Percentiles rank a stretch among this genome's conserved stretches.
Conservation (phyloP, 2,113 vertebrate species). For the Raphicerus campestris region DNA sequence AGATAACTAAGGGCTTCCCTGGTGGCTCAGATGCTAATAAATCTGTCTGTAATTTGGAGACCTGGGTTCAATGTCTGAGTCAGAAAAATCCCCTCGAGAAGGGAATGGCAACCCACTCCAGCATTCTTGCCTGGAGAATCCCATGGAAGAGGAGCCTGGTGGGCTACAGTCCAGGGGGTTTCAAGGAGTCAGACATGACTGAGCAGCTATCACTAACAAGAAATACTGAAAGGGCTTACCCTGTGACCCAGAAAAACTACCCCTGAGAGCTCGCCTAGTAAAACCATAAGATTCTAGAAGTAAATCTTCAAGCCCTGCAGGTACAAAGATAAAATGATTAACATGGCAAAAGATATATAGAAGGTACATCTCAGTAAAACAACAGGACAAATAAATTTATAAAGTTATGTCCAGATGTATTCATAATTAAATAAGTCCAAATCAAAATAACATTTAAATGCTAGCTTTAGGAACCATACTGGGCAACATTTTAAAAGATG, state of each 20-base stretch:
- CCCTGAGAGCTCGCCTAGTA: neutral
- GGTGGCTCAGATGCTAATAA: neutral
- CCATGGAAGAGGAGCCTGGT: neutral
- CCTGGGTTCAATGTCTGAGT: neutral
- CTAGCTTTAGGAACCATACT: neutral
- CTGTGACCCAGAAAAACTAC: neutral
- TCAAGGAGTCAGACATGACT: neutral
- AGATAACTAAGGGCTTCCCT: neutral
- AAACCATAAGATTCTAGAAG: neutral
- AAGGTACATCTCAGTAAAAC: neutral
- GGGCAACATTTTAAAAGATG: neutral
- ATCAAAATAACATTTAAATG: neutral
- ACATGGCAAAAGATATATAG: neutral
- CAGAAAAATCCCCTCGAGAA: neutral
- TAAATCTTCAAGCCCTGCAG: neutral
- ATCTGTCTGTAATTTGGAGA: neutral
- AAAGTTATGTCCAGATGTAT: neutral
- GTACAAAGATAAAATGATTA: neutral
- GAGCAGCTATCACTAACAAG: neutral
- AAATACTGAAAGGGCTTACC: neutral
- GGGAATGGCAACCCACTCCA: neutral
- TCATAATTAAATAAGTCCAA: neutral
- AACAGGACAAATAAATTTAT: neutral
- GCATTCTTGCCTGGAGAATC: neutral
- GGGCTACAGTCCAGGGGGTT: neutral